phyloP scores from a whole-genome alignment of 2,113 vertebrate genomes.

The Atrichornis clamosus region DNA sequence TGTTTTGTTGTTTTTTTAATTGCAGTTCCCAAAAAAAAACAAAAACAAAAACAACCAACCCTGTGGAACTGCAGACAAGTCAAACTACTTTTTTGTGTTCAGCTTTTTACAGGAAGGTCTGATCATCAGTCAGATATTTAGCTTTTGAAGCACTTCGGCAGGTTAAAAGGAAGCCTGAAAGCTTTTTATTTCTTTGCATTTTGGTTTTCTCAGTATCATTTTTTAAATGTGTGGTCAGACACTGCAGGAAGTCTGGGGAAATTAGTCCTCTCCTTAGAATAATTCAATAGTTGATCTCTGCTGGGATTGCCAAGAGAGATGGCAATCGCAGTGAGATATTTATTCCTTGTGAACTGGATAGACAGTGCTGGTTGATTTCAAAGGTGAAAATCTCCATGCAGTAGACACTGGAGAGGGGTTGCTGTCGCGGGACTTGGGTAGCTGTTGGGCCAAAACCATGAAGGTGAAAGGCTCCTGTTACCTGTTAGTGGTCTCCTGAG shows the following conservation, averaged over 20 bases:
- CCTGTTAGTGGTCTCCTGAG: not conserved
- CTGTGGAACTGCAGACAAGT: not conserved
- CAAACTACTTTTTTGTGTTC: not conserved
- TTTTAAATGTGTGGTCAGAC: not conserved
- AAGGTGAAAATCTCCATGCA: not conserved
- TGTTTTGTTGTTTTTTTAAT: not conserved
- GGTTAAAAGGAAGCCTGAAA: not conserved
- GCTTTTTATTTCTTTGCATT: not conserved
- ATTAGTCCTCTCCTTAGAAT: not conserved
- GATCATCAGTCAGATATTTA: not conserved
- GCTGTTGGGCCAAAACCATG: not conserved
- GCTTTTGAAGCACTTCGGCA: not conserved
- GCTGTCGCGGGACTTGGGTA: not conserved
- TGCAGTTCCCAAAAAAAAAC: not conserved
- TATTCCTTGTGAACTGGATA: not conserved
- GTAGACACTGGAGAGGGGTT: not conserved
- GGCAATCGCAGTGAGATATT: rapidly evolving
- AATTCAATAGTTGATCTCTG: not conserved
- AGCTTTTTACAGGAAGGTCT: not conserved
- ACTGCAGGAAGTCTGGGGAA: not conserved
- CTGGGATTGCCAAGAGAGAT: not conserved
- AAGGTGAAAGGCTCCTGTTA: not conserved
- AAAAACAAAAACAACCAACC: not conserved
- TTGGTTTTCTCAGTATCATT: not conserved
- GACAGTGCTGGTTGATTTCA: not conserved